A percentile compares a stretch with the other conserved stretches of the same genome.
Evolutionary conservation across 35 echinoderm and acorn worm species (phyloP).

Genomic region (Acanthaster planci): DNA sequence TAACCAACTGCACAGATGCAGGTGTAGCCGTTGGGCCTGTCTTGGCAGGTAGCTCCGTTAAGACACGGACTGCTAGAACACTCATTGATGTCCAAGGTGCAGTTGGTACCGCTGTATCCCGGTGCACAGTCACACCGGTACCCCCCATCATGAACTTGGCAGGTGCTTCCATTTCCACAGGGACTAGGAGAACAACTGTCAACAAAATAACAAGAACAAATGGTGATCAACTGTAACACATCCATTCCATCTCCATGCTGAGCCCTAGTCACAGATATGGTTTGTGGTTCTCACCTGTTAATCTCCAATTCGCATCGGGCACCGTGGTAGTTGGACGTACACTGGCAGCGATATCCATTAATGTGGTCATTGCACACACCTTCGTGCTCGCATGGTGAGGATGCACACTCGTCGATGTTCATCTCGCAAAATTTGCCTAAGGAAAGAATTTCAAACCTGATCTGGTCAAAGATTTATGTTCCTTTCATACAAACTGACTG

Average conservation of each 20-base stretch:
- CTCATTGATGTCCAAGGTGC: conserved; percentile 37
- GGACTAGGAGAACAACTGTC: conserved; percentile 39
- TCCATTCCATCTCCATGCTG: background rate
- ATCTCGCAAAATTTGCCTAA: conserved; percentile 54
- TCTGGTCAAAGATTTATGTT: conserved; percentile 40
- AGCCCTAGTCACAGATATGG: background rate
- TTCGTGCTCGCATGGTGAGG: conserved; percentile 45
- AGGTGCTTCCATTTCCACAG: background rate
- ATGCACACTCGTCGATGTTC: conserved; percentile 61
- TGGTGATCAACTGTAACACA: background rate
- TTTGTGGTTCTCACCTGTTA: conserved; percentile 45
- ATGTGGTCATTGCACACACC: conserved; percentile 54
- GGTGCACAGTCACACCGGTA: background rate
- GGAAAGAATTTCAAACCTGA: conserved; percentile 33
- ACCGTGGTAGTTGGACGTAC: conserved; percentile 43
- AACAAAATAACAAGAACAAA: background rate
- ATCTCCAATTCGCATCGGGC: conserved; percentile 34
- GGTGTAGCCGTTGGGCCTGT: background rate
- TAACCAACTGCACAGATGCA: conserved; percentile 15
- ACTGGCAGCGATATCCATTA: conserved; percentile 51
- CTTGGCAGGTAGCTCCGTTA: conserved; percentile 29
- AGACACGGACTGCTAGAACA: conserved; percentile 20
- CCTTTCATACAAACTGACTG: too few species aligned
- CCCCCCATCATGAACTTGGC: background rate
- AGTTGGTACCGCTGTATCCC: conserved; percentile 15